These are phyloP conservation scores for Diorhabda sublineata DNA, from an alignment of 1,140 invertebrate genomes.

Conservation along the genomic window DNA sequence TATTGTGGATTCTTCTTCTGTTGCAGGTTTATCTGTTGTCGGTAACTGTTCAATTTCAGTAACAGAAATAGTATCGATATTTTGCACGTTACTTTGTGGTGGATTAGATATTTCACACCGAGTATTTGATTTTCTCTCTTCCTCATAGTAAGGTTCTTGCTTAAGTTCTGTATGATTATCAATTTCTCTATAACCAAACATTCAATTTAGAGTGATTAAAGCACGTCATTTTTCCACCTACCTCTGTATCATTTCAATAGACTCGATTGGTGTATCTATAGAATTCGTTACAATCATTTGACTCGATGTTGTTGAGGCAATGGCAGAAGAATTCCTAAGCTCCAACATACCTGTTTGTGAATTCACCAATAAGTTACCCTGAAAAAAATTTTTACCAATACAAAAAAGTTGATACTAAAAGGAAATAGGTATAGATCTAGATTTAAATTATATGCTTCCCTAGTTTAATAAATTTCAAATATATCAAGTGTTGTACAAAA, in stretches of 20 bases:
- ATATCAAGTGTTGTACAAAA: too few species aligned
- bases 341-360: slow-evolving; percentile 52
- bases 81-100: neutral
- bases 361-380: slow-evolving; percentile 52
- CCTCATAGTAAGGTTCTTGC: slow-evolving; percentile 31
- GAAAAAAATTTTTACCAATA: neutral
- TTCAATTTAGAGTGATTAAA: neutral
- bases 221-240: neutral
- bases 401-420: too few species aligned
- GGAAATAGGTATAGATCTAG: too few species aligned
- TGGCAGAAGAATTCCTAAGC: slow-evolving; percentile 39
- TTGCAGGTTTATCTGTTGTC: too few species aligned
- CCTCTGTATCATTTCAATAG: slow-evolving; percentile 46
- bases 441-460: too few species aligned
- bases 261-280: slow-evolving; percentile 38
- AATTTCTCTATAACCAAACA: slow-evolving; percentile 21
- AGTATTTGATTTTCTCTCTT: slow-evolving; percentile 26
- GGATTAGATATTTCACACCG: neutral
- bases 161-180: slow-evolving; percentile 20
- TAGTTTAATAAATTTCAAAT: too few species aligned
- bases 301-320: slow-evolving; percentile 27
- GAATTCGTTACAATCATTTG: slow-evolving; percentile 30
- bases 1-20: too few species aligned
- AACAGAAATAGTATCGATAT: neutral
- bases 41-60: too few species aligned